Conservation (phyloP, 2,797 vertebrate genomes). For the Tokudaia tokunoshimensis region DNA sequence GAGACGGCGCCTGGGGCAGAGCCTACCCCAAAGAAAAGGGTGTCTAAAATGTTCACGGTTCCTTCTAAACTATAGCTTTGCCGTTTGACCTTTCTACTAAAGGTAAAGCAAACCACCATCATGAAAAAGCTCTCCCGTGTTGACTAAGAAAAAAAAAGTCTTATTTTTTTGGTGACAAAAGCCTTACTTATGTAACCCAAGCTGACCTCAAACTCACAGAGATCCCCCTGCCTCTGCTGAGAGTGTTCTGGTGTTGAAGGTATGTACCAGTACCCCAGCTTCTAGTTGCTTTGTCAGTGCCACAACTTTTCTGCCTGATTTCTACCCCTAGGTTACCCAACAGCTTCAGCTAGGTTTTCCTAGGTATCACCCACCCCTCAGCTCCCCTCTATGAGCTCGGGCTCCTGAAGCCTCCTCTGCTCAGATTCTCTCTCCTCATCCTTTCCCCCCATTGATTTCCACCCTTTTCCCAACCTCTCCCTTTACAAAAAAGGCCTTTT, state of each 20-base stretch:
- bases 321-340: not conserved
- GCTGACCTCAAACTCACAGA: not conserved
- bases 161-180: not conserved
- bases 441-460: not conserved
- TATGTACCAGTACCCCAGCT: not conserved
- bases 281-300: not conserved
- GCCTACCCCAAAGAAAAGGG: slow-evolving; percentile 83
- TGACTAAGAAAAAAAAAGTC: slow-evolving; percentile 1
- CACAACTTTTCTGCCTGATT: not conserved
- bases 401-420: not conserved
- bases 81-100: not conserved
- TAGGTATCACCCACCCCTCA: rapidly evolving
- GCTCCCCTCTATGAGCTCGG: not conserved
- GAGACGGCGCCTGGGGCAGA: slow-evolving; percentile 79
- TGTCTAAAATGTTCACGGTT: slow-evolving; percentile 83
- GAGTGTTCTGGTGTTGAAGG: not conserved
- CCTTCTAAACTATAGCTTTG: slow-evolving; percentile 47
- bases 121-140: not conserved
- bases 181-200: not conserved
- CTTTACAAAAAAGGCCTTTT: not conserved
- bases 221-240: not conserved
- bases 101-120: not conserved
- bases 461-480: not conserved
- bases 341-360: not conserved
- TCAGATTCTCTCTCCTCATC: not conserved